Evolutionary conservation across 2,113 vertebrate species (phyloP), one percentile per base, ranked within the genome.

Genomic region (Engystomops pustulosus): DNA sequence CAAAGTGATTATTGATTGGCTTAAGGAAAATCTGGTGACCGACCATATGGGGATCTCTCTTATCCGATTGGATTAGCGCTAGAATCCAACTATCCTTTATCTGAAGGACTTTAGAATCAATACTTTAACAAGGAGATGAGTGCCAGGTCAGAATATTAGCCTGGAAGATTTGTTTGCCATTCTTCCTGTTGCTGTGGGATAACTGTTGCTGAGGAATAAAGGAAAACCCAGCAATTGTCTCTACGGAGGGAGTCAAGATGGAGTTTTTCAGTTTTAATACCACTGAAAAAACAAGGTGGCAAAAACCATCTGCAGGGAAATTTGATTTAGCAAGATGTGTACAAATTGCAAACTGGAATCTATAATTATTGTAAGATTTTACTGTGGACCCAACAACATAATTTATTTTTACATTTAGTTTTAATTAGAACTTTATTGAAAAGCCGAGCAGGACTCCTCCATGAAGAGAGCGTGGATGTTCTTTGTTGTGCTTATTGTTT

Each of bases 1-100:
- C 87, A 74, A 90, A 91, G 90, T 89, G 87, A 88, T 91, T 92
- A 93, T 93, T 93, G 91, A 93, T 93, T 91, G 90, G 89, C 87
- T 92, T 91, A 92, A 80, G 81, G 89, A 86, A 88, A 89, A 92
- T 89, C 89, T 5, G 9, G 55, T 86, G 85, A 76, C 14, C 47
- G 85, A 91, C 89, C 91, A 89, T 89, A 90, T 91, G 89, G 89
- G 76, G 85, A 86, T 90, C 89, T 91, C 90, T 91, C 88, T 92
- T 88, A 90, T 74, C 89, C 67, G 88, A 90, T 87, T 90, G 90
- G 91, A 93, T 94, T 91, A 91, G 85, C 69, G 14, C 44, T 83
- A 47, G 55, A 88, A 45, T 88, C 84, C 86, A 86, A 86, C 83
- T 87, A 84, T 86, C 84, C 88, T 86, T 85, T 78, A 78, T 65